A percentile compares a stretch with the other conserved stretches of the same genome.
Evolutionary conservation across 2,888 invertebrate genomes (phyloP).

Genomic region (Thumatha senex): DNA sequence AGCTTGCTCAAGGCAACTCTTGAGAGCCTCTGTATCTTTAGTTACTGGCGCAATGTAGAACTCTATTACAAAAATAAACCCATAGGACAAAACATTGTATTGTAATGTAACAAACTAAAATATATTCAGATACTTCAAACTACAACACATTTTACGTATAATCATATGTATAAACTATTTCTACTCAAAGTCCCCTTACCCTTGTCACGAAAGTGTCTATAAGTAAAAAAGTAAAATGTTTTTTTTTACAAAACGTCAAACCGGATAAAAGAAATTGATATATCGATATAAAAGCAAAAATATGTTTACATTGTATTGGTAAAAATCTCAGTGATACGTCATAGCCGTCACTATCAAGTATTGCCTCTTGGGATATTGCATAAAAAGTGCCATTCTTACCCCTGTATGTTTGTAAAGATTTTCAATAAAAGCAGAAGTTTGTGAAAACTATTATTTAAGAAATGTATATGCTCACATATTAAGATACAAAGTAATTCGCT

Average conservation of each 20-base stretch:
- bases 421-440: conserved; percentile 13
- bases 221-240: conserved; percentile 33
- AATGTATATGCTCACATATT: not conserved
- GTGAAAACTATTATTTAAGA: not conserved
- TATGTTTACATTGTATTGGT: conserved; percentile 73
- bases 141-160: not conserved
- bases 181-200: conserved; percentile 29
- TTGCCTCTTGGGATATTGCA: conserved; percentile 70
- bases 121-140: not conserved
- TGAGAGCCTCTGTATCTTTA: no score
- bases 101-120: not conserved
- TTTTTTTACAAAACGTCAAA: conserved; percentile 53
- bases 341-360: conserved; percentile 73
- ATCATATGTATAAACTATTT: not conserved
- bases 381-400: conserved; percentile 58
- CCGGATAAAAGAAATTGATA: conserved; percentile 76
- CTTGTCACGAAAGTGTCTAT: conserved; percentile 50
- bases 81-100: no score
- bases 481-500: no score
- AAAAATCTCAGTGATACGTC: conserved; percentile 79
- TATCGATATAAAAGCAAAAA: conserved; percentile 82
- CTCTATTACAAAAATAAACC: no score
- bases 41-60: no score
- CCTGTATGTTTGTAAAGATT: conserved; percentile 17
- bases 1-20: no score